Base-by-base conservation (phyloP, 2,797 vertebrate species). In the Smutsia gigantea region DNA sequence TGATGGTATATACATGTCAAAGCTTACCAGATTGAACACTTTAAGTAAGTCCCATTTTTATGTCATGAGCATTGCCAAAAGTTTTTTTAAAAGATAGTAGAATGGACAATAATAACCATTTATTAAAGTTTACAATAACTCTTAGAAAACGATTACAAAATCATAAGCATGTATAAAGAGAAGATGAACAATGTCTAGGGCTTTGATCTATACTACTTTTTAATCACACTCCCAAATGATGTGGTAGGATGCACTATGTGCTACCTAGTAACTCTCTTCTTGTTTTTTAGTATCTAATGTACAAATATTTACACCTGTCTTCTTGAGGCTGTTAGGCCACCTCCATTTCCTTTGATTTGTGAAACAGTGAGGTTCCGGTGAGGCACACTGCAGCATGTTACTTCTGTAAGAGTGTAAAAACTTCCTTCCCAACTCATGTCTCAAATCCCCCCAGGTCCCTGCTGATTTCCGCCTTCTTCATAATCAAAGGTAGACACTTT, bases 111-210 rank as follows among this genome's bases (percentile, higher is more conserved):
- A 64, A n/a, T 55, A 69, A 46, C 29, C 17, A 34, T 63, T 79
- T 55, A 64, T 29, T 85, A 86, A 64, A 89, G 17, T 2, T 64
- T 82, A 42, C 21, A 85, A 72, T 77, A 71, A 72, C 92, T 64
- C 84, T 78, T 84, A 74, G 77, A 87, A 87, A 83, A 46, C 7
- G 25, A 42, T 71, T 93, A n/a, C 21, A 78, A 96, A 84, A 78
- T 64, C 34, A 68, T 51, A 31, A 21, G 31, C 81, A 19, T 7
- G 31, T 39, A 39, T n/a, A 39, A 3, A 14, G 46, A 71, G 72
- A 90, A 64, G 39, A 39, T 74, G 42, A 83, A 5, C 57, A 87
- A 66, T 92, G 51, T 27, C 27, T 31, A 57, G 39, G 74, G 19
- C 18, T 68, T 81, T 29, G 31, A 57, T 51, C 53, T 71, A 37